These are phyloP conservation scores for Leptopilina myrica DNA, from an alignment of 2,888 invertebrate genomes.

Conservation along the genomic window DNA sequence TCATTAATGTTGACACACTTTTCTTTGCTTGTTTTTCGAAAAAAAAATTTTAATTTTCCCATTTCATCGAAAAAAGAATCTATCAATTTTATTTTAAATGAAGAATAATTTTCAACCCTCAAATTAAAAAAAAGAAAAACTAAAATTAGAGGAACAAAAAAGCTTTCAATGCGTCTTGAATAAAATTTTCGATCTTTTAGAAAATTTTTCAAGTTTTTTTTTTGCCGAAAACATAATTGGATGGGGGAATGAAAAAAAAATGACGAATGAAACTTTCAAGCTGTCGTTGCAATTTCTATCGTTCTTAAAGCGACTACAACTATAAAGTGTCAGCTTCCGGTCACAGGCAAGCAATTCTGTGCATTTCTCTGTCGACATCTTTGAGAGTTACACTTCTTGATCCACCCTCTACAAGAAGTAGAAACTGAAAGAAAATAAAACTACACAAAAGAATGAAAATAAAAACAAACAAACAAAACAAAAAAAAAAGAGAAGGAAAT, in stretches of 20 bases:
- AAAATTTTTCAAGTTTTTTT: no score
- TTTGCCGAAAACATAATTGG: no score
- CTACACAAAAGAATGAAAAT: neutral
- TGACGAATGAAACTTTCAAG: neutral
- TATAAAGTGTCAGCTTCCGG: constrained; percentile 31
- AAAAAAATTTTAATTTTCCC: neutral
- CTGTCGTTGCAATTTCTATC: constrained; percentile 7
- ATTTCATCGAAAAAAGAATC: no score
- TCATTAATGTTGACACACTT: no score
- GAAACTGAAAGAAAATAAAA: constrained; percentile 1
- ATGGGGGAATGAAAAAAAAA: neutral
- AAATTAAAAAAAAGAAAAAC: no score
- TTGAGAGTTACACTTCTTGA: constrained; percentile 13
- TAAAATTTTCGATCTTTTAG: no score
- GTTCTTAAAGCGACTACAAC: neutral
- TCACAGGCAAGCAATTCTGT: constrained; percentile 23
- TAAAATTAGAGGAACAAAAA: no score
- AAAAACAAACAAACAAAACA: no score
- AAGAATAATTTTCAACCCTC: no score
- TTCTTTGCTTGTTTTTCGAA: neutral
- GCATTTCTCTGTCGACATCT: neutral
- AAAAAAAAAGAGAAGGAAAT: no score
- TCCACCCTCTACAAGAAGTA: neutral
- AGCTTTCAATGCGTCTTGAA: no score
- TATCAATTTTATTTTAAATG: no score